Percentiles rank a stretch among this genome's conserved stretches.
phyloP scores from a whole-genome alignment of 2,797 vertebrate genomes.

The Mus spretus region DNA sequence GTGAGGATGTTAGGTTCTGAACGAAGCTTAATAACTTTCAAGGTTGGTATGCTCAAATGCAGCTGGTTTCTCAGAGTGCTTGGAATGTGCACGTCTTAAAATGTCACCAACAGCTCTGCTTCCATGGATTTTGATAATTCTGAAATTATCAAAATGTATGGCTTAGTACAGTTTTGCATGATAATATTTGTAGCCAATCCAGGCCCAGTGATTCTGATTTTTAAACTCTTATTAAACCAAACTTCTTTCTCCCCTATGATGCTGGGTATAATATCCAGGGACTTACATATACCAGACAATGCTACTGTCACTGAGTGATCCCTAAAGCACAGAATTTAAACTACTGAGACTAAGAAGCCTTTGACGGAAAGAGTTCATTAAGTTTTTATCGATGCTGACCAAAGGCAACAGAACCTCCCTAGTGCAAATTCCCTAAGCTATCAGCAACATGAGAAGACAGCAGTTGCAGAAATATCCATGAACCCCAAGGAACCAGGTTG shows the following conservation, averaged over 20 bases:
- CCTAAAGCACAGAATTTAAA: neutral
- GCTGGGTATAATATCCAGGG: neutral
- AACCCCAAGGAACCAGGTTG: neutral
- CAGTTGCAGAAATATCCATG: neutral
- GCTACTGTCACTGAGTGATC: neutral
- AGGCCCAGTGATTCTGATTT: neutral
- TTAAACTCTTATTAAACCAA: neutral
- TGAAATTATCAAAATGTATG: neutral
- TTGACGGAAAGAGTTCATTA: neutral
- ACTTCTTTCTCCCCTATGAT: neutral
- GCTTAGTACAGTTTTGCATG: neutral
- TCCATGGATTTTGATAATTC: constrained; percentile 11
- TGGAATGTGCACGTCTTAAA: neutral
- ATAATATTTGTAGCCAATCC: neutral
- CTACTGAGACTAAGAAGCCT: neutral
- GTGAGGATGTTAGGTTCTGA: neutral
- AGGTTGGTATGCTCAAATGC: neutral
- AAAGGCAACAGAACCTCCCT: neutral
- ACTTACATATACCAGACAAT: neutral
- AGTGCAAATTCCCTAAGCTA: neutral
- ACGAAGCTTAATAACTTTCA: constrained; percentile 5
- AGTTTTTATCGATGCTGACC: neutral
- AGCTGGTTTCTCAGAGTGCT: neutral
- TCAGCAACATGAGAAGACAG: neutral
- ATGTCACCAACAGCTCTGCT: neutral